Evolutionary conservation across 2,888 invertebrate genomes (phyloP), one percentile per base, ranked within the genome.

Genomic region (Liopterus haemorrhoidalis): DNA sequence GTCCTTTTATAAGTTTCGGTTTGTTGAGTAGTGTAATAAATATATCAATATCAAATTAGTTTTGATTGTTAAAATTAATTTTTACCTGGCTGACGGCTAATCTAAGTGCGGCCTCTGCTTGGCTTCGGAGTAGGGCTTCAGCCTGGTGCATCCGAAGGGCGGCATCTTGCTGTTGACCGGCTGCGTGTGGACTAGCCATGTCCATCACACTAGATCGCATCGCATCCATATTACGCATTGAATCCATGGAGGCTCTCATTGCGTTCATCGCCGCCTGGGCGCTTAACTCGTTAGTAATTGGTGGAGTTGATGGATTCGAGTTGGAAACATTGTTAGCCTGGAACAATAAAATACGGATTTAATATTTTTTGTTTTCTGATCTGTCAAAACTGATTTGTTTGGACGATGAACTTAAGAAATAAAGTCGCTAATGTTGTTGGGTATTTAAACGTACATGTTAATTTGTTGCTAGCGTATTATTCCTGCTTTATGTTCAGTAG

Each of bases 91-190:
- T 79, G 52, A 89, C 89, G 22, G 89, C 90, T 46, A 90, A 67
- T 58, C 90, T 74, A 24, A 91, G 71, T 4, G 85, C 84, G 1
- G 88, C 88, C 65, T 90, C 90, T 0, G 89, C 89, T 61, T 91
- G 90, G 55, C 86, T 85, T 60, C 90, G 74, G 15, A 91, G 70
- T 39, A 90, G 71, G 0, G 85, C 85, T 65, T 88, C 88, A 1
- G 86, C 85, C 58, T 83, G 82, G 60, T 87, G 87, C 49, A 67
- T 67, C 52, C 72, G 70, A 65, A 74, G 68, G 55, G 69, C 60
- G 5, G 70, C 65, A 27, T 70, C 70, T 46, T 70, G 68, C 44
- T 67, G 66, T 41, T 65, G 66, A 20, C 60, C 57, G 45, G 68
- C 60, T 36, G 63, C 58, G 37, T 64, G 57, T 49, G 54, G 48